Conservation (phyloP, 2,888 invertebrate species). For the Brachyptera putata region DNA sequence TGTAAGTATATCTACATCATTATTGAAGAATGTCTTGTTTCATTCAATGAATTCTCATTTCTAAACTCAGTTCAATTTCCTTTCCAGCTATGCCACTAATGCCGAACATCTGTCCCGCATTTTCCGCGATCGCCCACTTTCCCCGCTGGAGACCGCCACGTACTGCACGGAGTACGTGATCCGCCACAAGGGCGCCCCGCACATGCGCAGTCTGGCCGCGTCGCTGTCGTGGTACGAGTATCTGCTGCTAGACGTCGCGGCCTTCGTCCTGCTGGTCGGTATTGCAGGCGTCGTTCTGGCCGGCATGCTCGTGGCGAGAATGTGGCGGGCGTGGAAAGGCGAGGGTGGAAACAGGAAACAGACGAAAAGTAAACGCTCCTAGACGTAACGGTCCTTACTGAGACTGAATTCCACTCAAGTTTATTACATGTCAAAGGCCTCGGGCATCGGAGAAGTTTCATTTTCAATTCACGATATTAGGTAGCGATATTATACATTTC, state of each 20-base stretch:
- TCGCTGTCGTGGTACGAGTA: slow-evolving; percentile 39
- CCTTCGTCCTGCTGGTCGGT: background rate
- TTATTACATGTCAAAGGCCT: no score
- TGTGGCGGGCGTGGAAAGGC: background rate
- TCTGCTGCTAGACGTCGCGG: slow-evolving; percentile 36
- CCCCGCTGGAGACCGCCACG: slow-evolving; percentile 34
- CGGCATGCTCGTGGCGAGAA: background rate
- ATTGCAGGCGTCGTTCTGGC: background rate
- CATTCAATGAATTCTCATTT: no score
- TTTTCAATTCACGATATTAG: no score
- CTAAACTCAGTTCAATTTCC: no score
- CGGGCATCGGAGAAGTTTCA: no score
- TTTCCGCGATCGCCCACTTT: slow-evolving; percentile 34
- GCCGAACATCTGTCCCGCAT: slow-evolving; percentile 30
- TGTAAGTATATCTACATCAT: no score
- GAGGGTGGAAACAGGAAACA: no score
- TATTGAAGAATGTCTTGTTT: no score
- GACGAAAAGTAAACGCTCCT: no score
- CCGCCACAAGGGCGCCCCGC: slow-evolving; percentile 36
- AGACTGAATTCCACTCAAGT: no score
- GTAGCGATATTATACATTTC: no score
- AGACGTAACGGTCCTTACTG: no score
- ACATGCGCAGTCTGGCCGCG: slow-evolving; percentile 36
- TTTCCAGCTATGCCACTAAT: slow-evolving; percentile 33
- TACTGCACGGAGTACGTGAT: slow-evolving; percentile 37